These are phyloP conservation scores for Anoplopoma fimbria DNA, from an alignment of 2,113 vertebrate genomes.

Conservation along the genomic window DNA sequence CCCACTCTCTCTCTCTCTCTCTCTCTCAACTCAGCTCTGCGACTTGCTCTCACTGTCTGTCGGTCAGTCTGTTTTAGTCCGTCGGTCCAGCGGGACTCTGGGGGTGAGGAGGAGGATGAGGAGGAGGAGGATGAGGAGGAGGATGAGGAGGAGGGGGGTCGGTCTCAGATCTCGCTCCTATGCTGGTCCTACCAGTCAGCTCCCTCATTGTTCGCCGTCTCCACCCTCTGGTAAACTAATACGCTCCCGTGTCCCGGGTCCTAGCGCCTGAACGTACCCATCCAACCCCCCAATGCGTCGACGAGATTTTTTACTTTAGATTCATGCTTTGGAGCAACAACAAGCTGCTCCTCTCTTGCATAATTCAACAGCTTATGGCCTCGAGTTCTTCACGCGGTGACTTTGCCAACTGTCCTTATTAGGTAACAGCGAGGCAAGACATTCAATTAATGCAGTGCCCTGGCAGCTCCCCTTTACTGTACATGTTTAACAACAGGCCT, in stretches of 20 bases:
- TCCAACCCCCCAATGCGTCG: background rate
- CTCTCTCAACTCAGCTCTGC: conserved; percentile 22
- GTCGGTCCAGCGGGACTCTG: conserved; percentile 38
- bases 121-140: background rate
- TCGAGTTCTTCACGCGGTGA: conserved; percentile 47
- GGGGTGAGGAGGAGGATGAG: background rate
- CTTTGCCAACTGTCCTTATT: conserved; percentile 73
- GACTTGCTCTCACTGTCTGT: conserved; percentile 12
- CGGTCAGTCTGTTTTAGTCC: conserved; percentile 39
- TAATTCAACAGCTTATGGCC: conserved; percentile 70
- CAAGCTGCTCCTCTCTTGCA: conserved; percentile 58
- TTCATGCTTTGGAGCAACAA: conserved; percentile 54
- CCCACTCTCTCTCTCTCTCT: conserved; percentile 29
- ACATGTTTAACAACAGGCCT: conserved; percentile 58
- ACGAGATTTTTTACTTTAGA: conserved; percentile 40
- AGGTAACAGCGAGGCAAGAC: conserved; percentile 50
- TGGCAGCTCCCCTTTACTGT: conserved; percentile 43
- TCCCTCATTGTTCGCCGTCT: conserved; percentile 80
- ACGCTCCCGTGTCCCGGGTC: conserved; percentile 79
- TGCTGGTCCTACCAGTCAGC: conserved; percentile 69
- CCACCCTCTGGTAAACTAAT: conserved; percentile 75
- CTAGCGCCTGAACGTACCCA: conserved; percentile 70
- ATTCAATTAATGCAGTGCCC: conserved; percentile 55
- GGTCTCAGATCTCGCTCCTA: conserved; percentile 65
- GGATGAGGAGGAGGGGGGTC: background rate